Evolutionary conservation across 2,113 vertebrate species (phyloP).

Genomic region (Gavia stellata): DNA sequence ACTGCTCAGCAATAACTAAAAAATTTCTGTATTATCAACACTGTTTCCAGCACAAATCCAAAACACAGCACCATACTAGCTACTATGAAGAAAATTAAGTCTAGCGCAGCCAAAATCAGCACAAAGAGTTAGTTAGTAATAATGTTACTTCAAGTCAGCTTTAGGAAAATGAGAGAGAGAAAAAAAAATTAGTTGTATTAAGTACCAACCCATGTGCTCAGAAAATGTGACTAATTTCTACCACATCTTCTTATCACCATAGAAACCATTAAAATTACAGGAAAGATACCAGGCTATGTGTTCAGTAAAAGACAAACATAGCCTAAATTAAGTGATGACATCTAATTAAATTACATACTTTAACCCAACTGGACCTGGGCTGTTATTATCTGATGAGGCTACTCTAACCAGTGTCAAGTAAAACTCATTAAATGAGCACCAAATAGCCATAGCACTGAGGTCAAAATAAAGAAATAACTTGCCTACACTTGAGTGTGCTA

Average conservation of each 20-base stretch:
- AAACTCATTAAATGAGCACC: neutral
- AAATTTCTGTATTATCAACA: neutral
- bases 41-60: neutral
- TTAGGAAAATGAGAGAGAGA: neutral
- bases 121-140: neutral
- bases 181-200: neutral
- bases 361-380: neutral
- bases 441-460: neutral
- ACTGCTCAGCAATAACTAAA: neutral
- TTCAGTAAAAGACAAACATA: neutral
- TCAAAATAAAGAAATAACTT: neutral
- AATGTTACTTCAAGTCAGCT: neutral
- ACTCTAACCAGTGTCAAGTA: neutral
- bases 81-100: neutral
- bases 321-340: neutral
- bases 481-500: neutral
- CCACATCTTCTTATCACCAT: neutral
- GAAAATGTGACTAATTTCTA: neutral
- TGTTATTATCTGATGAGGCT: neutral
- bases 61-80: neutral
- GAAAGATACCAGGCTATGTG: neutral
- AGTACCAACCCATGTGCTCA: neutral
- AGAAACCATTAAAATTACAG: neutral
- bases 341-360: no score
- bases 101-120: neutral